phyloP scores from a whole-genome alignment of 2,797 vertebrate genomes.

The Takifugu rubripes region DNA sequence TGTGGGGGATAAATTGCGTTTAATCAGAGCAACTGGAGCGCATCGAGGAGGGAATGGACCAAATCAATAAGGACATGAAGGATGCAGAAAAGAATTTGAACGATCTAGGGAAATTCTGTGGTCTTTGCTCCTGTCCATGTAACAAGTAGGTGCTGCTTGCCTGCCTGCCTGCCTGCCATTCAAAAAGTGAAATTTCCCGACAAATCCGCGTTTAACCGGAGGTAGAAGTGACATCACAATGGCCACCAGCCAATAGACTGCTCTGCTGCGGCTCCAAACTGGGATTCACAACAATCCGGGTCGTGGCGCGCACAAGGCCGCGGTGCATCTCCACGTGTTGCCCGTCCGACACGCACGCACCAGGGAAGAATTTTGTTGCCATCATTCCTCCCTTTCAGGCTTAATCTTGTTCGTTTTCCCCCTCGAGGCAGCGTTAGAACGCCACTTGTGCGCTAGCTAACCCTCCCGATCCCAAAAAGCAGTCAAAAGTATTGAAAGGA shows the following conservation, averaged over 20 bases:
- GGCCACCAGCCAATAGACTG: constrained; percentile 59
- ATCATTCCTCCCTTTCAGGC: too few species aligned
- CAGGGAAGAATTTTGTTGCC: background rate
- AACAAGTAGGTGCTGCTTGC: constrained; percentile 99
- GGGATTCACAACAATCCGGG: constrained; percentile 26
- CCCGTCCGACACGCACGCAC: background rate
- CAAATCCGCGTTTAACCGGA: constrained; percentile 33
- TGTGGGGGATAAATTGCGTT: constrained; percentile 99
- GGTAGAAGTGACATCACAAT: constrained; percentile 68
- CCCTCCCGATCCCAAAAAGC: too few species aligned
- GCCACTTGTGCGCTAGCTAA: too few species aligned
- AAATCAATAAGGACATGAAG: constrained; percentile 99
- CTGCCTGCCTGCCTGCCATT: constrained; percentile 85
- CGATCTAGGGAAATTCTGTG: constrained; percentile 99
- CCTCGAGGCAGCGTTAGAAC: too few species aligned
- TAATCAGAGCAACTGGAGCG: constrained; percentile 99
- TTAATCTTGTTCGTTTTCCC: too few species aligned
- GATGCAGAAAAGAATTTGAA: constrained; percentile 99
- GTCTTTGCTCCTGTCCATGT: constrained; percentile 99
- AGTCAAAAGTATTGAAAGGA: too few species aligned
- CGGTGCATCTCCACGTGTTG: constrained; percentile 65
- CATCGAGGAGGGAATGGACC: constrained; percentile 99
- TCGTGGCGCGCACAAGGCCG: constrained; percentile 55
- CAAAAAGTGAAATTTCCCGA: constrained; percentile 41
- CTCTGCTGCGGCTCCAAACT: constrained; percentile 56